phyloP scores from a whole-genome alignment of 2,113 vertebrate species.

The Sarotherodon lohbergeri region DNA sequence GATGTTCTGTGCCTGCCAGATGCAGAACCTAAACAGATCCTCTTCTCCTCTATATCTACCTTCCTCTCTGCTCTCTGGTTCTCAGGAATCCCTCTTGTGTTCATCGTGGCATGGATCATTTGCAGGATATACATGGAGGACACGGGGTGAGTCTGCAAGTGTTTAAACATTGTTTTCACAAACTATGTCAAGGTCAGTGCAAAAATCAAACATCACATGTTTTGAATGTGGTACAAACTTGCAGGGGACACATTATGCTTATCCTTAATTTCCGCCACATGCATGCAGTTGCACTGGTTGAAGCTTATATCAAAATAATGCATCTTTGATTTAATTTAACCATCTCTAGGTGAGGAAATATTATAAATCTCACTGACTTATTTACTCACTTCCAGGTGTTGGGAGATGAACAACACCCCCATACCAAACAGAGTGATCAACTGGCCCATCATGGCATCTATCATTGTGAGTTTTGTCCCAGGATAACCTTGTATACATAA shows the following conservation, averaged over 20 bases:
- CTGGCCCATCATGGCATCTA: constrained; percentile 86
- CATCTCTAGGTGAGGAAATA: neutral
- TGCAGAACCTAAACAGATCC: constrained; percentile 21
- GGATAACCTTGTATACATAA: too few species aligned
- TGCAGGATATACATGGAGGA: constrained; percentile 85
- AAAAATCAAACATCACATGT: neutral
- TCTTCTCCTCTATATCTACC: neutral
- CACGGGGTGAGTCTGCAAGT: constrained; percentile 66
- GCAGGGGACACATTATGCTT: accelerated
- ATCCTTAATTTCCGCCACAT: neutral
- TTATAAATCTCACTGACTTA: neutral
- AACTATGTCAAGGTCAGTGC: neutral
- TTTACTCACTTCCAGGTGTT: constrained; percentile 74
- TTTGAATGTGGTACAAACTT: neutral
- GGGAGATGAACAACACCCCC: constrained; percentile 85
- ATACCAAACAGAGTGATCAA: constrained; percentile 87
- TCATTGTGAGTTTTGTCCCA: constrained; percentile 80
- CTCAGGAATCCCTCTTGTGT: constrained; percentile 67
- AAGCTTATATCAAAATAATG: neutral
- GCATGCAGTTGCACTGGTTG: neutral
- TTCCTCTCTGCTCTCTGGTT: neutral
- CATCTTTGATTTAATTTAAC: too few species aligned
- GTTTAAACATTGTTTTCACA: neutral
- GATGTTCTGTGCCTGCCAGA: constrained; percentile 3
- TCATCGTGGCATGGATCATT: constrained; percentile 82